These are phyloP conservation scores for Strigops habroptila DNA, from an alignment of 2,113 vertebrate species.

Conservation along the genomic window DNA sequence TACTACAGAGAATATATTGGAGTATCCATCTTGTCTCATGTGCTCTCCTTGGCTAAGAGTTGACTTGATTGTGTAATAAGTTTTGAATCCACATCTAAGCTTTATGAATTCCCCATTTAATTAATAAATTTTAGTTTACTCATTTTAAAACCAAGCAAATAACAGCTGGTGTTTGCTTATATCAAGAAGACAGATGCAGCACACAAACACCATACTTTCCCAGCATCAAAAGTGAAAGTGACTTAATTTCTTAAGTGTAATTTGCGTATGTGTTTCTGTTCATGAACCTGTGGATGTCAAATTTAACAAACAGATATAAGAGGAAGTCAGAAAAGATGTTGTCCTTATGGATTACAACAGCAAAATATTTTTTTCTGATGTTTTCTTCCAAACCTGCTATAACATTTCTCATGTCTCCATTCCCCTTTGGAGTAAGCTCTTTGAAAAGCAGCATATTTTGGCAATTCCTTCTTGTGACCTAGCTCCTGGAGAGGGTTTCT, in stretches of 20 bases:
- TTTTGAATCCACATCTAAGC: constrained; percentile 7
- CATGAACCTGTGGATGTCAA: background rate
- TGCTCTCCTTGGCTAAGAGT: background rate
- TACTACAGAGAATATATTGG: background rate
- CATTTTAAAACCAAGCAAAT: constrained; percentile 6
- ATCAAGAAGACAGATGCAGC: background rate
- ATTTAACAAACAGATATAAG: background rate
- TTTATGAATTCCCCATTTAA: background rate
- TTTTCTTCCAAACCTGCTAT: background rate
- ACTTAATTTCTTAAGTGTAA: background rate
- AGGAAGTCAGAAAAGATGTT: background rate
- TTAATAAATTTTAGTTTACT: constrained; percentile 3
- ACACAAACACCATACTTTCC: background rate
- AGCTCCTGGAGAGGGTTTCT: background rate
- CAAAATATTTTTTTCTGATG: background rate
- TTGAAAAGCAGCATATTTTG: background rate
- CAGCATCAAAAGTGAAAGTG: background rate
- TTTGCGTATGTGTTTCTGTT: background rate
- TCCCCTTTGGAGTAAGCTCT: background rate
- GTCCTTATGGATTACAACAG: background rate
- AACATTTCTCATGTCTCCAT: background rate
- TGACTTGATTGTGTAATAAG: background rate
- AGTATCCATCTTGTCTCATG: background rate
- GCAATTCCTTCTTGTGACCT: background rate
- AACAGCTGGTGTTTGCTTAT: constrained; percentile 28